A percentile compares a stretch with the other conserved stretches of the same genome.
These are phyloP conservation scores for Pogonomyrmex californicus DNA, from an alignment of 1,140 invertebrate species.

Conservation along the genomic window DNA sequence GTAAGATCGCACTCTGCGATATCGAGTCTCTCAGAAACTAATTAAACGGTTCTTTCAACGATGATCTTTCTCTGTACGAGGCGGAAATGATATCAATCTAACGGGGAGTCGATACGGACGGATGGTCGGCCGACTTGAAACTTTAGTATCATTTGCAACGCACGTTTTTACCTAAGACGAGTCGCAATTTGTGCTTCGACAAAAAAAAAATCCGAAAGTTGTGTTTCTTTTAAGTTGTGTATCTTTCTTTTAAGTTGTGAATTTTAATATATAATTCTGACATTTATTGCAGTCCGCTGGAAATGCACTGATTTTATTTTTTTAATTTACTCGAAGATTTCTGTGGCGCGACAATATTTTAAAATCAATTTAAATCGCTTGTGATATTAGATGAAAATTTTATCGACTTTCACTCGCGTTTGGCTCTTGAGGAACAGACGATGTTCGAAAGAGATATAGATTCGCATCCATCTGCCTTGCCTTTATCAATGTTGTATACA, in stretches of 20 bases:
- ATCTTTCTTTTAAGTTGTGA: too few species aligned
- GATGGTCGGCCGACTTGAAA: background rate
- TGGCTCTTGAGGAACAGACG: background rate
- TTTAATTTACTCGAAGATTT: background rate
- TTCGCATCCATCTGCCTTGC: background rate
- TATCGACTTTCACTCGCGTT: background rate
- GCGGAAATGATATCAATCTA: slow-evolving; percentile 42
- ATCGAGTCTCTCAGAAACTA: slow-evolving; percentile 34
- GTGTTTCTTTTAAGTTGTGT: background rate
- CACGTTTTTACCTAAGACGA: background rate
- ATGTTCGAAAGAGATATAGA: background rate
- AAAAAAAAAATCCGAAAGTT: background rate
- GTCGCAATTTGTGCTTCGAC: background rate
- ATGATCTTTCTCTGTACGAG: slow-evolving; percentile 17
- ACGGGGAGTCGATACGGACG: slow-evolving; percentile 37
- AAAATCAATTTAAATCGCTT: background rate
- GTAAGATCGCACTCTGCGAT: slow-evolving; percentile 31
- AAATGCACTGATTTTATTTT: background rate
- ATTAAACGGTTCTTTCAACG: slow-evolving; percentile 33
- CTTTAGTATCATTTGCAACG: background rate
- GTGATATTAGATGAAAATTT: background rate
- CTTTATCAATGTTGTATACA: slow-evolving; percentile 7
- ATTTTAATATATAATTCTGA: background rate
- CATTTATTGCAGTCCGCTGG: background rate
- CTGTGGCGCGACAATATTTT: background rate